Base-by-base conservation (phyloP, 2,797 vertebrate genomes). In the Chrosomus eos region DNA sequence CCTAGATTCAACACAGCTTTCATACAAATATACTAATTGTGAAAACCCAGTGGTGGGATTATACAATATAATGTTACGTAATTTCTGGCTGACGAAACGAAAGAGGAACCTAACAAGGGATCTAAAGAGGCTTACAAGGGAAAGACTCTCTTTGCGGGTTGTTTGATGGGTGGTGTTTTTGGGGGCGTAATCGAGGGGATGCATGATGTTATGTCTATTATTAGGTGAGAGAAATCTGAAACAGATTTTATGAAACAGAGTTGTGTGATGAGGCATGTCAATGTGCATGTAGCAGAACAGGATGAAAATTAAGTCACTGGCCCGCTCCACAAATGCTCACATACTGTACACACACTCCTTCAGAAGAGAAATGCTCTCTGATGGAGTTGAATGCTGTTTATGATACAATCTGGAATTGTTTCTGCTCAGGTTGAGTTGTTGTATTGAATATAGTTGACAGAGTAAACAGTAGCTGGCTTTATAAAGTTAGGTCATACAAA, bases 201-300 rank as follows among this genome's bases (percentile, higher is more conserved):
- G 82, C 88, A 89, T 90, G 91, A 92, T 94, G 93, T 94, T 94
- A 91, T 94, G 93, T 88, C 94, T 94, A 76, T 53, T 74, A 91
- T 75, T 92, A 87, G 80, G 86, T 91, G 91, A 92, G 89, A 87
- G 91, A 85, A 48, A 79, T 90, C 91, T 92, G 88, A 90, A 85
- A 88, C 89, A 31, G 58, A 85, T 92, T 91, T 85, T 86, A 89
- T 92, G 85, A 91, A 94, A 91, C 90, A 88, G 91, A 91, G 89
- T 28, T 74, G 85, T 73, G 89, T 89, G 89, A 85, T 89, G 88
- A 89, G 84, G 90, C 91, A 36, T 92, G 92, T 88, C 90, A 91
- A 85, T 85, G 85, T 81, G 85, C 85, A 80, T 70, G 88, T 83
- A 88, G 82, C 74, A 91, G 89, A 92, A 92, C 89, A 87, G 86